Evolutionary conservation across 1,140 invertebrate species (phyloP), one percentile per base, ranked within the genome.

Genomic region (Phymastichus coffea): DNA sequence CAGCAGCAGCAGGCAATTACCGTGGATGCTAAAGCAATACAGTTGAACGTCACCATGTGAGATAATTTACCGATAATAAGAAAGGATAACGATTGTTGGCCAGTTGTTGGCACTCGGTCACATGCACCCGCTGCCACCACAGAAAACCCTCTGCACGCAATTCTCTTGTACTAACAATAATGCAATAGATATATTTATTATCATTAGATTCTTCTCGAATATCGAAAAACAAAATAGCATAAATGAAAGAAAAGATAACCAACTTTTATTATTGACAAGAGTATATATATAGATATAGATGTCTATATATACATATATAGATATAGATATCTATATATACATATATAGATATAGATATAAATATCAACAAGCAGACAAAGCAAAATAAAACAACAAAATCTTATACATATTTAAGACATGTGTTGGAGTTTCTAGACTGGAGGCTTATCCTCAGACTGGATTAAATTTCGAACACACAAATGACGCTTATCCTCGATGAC

Each of bases 11-110:
- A 80, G 65, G 59, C 75, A 63, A 77, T 76, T 64, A 63, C 74
- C 30, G 76, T 78, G 63, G 77, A 79, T 66, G 72, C 74, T 59
- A 79, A 79, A 77, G 77, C 76, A 75, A 78, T 80, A 78, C 78
- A 80, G 61, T 74, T 78, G 62, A 80, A 78, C 64, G 76, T 78
- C 68, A 80, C 76, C 69, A 80, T 80, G 74, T 80, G 78, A 80
- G 74, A 80, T 68, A 67, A 68, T 75, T 67, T 72, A 65, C 68
- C 25, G 3, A 17, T 23, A 48, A 15, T 48, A 10, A 69, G 58
- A 68, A 66, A 63, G 64, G 69, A 65, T n/a, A 66, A 74, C 26
- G 46, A 61, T 48, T 35, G 37, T 63, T 76, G 69, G 71, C 70
- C 43, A 43, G 63, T 76, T 67, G 69, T 69, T 67, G n/a, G n/a